Base-by-base conservation (phyloP, 2,888 invertebrate species). In the Sicus ferrugineus region DNA sequence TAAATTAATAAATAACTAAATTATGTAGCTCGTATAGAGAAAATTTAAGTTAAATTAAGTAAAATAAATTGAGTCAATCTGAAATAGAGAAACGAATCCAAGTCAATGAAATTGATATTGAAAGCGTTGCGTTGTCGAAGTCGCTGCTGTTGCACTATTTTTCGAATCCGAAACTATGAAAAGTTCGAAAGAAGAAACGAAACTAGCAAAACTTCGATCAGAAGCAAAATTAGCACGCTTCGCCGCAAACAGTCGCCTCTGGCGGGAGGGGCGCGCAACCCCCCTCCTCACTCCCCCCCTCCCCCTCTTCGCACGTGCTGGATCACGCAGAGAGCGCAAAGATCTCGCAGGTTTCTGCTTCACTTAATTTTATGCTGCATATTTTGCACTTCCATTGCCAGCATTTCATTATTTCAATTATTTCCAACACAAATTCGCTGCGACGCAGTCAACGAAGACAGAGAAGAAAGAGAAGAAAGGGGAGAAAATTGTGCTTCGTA, bases 321-420 rank as follows among this genome's bases (percentile, higher is more conserved):
- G 3, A 56, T 26, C 56, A 30, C n/a, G 7, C n/a, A n/a, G n/a
- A n/a, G n/a, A 26, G 56, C 56, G 26, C 30, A 26, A 56, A 56
- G 30, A 30, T 56, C n/a, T 23, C n/a, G 11, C 30, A n/a, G 3
- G 7, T 30, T 56, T 26, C n/a, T 56, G 56, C 28, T 56, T 9
- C 30, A n/a, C 30, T 56, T 54, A 54, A 28, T 56, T 54, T 54
- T 30, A 56, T 61, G 61, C 26, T 42, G n/a, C n/a, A n/a, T n/a
- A 16, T 38, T 61, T 38, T 34, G 7, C 30, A 16, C 30, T 2
- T 58, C 30, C n/a, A n/a, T n/a, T 34, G 61, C 38, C 61, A 38
- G 16, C 59, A 34, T 34, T 61, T 61, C 9, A 38, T 61, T 61
- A 23, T 61, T 61, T 42, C 38, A 38, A 61, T 42, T 23, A 23